Conservation (phyloP, 2,797 vertebrate genomes). For the Urocyon cinereoargenteus region DNA sequence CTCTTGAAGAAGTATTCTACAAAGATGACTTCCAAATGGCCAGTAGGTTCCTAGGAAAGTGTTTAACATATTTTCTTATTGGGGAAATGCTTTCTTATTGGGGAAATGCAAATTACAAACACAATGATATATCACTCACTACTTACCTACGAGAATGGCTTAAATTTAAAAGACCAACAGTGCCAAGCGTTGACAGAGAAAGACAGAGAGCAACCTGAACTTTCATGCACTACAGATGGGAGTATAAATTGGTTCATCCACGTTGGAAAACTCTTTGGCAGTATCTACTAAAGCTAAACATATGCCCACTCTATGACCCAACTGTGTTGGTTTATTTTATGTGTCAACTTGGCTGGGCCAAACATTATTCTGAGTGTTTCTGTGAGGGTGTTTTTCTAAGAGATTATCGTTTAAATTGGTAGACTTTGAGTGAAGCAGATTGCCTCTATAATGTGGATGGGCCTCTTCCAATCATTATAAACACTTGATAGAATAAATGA, state of each 20-base stretch:
- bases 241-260: background rate
- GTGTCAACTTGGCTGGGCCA: background rate
- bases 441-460: background rate
- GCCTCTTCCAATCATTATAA: background rate
- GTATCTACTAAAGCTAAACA: background rate
- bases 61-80: background rate
- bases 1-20: background rate
- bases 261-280: background rate
- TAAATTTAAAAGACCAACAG: background rate
- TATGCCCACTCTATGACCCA: background rate
- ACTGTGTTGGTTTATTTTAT: background rate
- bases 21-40: conserved; percentile 43
- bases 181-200: conserved; percentile 31
- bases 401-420: background rate
- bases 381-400: background rate
- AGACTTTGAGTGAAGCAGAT: background rate
- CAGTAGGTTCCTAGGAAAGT: background rate
- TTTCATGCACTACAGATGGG: background rate
- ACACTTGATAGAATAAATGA: background rate
- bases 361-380: background rate
- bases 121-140: background rate
- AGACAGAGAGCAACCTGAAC: background rate
- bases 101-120: background rate
- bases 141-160: background rate
- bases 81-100: background rate